phyloP scores from a whole-genome alignment of 2,888 invertebrate species.

The Ditylenchus weischeri region DNA sequence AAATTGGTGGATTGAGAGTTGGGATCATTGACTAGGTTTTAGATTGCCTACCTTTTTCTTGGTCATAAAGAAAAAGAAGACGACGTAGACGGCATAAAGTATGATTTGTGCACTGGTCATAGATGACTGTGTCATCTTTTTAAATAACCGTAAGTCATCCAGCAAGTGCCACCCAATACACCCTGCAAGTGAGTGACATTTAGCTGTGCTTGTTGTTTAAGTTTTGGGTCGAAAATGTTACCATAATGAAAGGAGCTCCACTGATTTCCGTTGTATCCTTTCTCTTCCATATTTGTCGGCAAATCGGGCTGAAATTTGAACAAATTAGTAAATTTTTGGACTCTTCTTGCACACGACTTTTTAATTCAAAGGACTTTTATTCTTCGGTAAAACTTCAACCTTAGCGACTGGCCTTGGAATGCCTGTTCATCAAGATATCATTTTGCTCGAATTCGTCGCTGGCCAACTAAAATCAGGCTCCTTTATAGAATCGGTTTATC shows the following conservation, averaged over 20 bases:
- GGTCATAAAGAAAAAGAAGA: constrained; percentile 58
- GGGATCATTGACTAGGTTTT: not conserved
- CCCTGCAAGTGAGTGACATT: constrained; percentile 15
- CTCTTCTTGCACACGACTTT: no score
- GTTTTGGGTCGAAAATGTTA: no score
- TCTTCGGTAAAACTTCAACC: no score
- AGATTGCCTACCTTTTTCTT: constrained; percentile 51
- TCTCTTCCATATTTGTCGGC: constrained; percentile 58
- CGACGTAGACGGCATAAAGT: constrained; percentile 51
- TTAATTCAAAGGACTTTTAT: no score
- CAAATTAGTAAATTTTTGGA: no score
- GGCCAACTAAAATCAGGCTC: no score
- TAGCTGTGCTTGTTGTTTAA: no score
- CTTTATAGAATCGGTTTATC: no score
- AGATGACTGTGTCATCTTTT: constrained; percentile 53
- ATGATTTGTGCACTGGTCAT: constrained; percentile 51
- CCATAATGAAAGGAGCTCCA: constrained; percentile 57
- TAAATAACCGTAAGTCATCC: constrained; percentile 56
- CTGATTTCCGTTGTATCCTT: constrained; percentile 56
- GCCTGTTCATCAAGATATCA: no score
- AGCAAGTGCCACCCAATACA: constrained; percentile 54
- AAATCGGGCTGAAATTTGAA: constrained; percentile 52
- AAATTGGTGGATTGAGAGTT: constrained; percentile 16
- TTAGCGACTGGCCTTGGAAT: no score
- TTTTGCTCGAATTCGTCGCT: no score